Base-by-base conservation (phyloP, 2,888 invertebrate genomes). In the Dynastes hyllus region DNA sequence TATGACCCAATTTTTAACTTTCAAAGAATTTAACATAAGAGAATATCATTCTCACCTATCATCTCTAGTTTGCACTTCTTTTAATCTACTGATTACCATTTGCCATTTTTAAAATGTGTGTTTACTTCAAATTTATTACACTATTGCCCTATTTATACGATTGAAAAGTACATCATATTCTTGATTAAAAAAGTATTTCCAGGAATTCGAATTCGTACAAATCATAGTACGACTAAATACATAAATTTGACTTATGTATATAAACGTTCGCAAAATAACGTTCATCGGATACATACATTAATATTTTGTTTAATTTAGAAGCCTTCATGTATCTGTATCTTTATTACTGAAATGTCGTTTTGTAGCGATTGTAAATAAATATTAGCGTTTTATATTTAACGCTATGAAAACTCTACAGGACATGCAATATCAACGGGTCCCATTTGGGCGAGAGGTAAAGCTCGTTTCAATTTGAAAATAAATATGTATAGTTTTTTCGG, bases 211-310 rank as follows among this genome's bases (percentile, higher is more conserved):
- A 69, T 51, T 27, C 51, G 51, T 69, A 69, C 50, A 69, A 69
- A 69, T 69, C 69, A 69, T 29, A 53, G 27, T 27, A 50, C 13
- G 29, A 73, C 45, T 11, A 73, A 16, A 73, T 61, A 73, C 73
- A 58, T 45, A 45, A 73, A 58, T 40, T 61, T 50, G 5, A 22
- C 4, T 27, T 69, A 69, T 45, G 45, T 45, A 69, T 22, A 51
- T 69, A 69, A 69, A 69, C 55, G 22, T 16, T 3, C 11, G 58
- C 11, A 58, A 73, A 58, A 73, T 73, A 73, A 73, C 37, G 58
- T 58, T 58, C 58, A 40, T 40, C 55, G 73, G 73, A 73, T 73
- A 73, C 58, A 73, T 73, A 73, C 58, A 73, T 73, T 73, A 73
- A 73, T 69, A 51, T 69, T 51, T 51, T 51, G 69, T 69, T 69